phyloP scores from a whole-genome alignment of 1,140 invertebrate species.

The Aplysia californica region DNA sequence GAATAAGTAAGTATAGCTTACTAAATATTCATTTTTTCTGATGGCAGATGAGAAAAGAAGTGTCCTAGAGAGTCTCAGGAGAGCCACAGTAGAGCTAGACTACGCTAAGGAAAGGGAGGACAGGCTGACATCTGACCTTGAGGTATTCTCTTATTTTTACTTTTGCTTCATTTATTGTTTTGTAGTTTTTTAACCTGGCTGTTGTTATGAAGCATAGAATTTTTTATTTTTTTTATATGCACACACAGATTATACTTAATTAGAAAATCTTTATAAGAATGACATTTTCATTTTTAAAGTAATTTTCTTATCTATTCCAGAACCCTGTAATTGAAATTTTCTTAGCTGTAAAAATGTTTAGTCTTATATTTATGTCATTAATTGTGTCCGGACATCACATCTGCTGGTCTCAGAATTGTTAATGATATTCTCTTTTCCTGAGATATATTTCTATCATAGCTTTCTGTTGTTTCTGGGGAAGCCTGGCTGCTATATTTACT shows the following conservation, averaged over 20 bases:
- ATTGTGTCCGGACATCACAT: no score
- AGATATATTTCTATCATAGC: no score
- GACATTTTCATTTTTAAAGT: not conserved
- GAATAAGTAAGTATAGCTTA: no score
- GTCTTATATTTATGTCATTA: no score
- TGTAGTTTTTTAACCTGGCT: no score
- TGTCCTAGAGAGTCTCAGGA: slow-evolving; percentile 47
- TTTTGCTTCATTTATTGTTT: not conserved
- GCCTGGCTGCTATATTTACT: no score
- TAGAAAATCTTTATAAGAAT: not conserved
- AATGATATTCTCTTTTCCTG: no score
- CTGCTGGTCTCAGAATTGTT: no score
- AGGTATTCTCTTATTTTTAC: slow-evolving; percentile 41
- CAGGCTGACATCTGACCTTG: slow-evolving; percentile 57
- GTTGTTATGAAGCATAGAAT: no score
- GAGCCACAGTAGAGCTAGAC: slow-evolving; percentile 51
- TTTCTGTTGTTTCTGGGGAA: no score
- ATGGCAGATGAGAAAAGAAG: slow-evolving; percentile 47
- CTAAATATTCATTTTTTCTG: not conserved
- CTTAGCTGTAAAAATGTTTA: no score
- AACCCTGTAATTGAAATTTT: not conserved
- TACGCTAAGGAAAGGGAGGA: slow-evolving; percentile 59
- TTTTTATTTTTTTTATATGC: not conserved
- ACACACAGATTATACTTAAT: not conserved
- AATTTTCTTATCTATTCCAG: not conserved